Conservation (phyloP, 2,888 invertebrate species). For the Prenolepis imparis region DNA sequence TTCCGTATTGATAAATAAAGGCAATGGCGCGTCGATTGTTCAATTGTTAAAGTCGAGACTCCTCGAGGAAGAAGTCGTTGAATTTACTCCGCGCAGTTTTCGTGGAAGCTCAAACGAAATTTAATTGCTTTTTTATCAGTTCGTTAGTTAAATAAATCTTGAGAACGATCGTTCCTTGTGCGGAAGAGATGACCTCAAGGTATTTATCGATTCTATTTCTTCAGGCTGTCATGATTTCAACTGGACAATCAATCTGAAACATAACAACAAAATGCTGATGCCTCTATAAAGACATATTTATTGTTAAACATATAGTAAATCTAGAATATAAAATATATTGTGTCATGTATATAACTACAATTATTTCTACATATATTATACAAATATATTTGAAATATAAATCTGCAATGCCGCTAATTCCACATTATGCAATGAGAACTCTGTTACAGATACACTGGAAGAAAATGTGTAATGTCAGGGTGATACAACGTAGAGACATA, state of each 20-base stretch:
- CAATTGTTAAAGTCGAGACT: not conserved
- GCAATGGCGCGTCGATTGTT: not conserved
- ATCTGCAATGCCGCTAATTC: not conserved
- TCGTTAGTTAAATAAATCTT: not conserved
- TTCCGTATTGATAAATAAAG: slow-evolving; percentile 23
- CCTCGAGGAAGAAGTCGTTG: not conserved
- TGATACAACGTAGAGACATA: slow-evolving; percentile 72
- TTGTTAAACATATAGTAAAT: not conserved
- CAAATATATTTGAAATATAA: not conserved
- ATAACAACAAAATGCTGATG: not conserved
- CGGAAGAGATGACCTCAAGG: not conserved
- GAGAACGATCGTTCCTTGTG: not conserved
- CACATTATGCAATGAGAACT: slow-evolving; percentile 3
- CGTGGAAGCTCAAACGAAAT: not conserved
- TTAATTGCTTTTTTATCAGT: not conserved
- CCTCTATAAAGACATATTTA: not conserved
- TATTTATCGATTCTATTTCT: not conserved
- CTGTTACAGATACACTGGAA: slow-evolving; percentile 63
- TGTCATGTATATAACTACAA: not conserved
- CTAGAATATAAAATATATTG: too few relatives aligned
- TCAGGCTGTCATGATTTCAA: not conserved
- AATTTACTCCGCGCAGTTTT: not conserved
- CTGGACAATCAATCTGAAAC: not conserved
- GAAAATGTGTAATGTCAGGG: slow-evolving; percentile 74
- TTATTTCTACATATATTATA: not conserved